A percentile compares a stretch with the other conserved stretches of the same genome.
Conservation (phyloP, 2,888 invertebrate genomes). For the Andrena marginata region DNA sequence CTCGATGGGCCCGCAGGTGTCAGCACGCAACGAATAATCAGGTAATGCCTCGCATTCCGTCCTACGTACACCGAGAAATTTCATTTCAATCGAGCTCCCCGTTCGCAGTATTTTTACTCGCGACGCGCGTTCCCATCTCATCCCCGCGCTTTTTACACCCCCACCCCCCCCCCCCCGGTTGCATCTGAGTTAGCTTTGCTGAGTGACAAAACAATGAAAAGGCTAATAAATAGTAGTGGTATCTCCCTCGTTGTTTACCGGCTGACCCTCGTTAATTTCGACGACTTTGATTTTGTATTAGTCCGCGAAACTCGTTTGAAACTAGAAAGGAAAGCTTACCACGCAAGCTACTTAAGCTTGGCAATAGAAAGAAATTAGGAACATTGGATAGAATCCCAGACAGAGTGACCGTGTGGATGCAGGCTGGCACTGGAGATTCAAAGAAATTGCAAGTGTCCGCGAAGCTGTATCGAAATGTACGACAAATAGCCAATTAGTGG, state of each 20-base stretch:
- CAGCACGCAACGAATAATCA: conserved; percentile 76
- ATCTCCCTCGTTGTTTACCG: not conserved
- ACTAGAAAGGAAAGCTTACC: not conserved
- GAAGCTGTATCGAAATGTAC: not conserved
- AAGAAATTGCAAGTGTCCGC: not conserved
- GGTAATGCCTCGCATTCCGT: conserved; percentile 64
- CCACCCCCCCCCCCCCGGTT: not conserved
- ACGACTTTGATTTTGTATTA: conserved; percentile 17
- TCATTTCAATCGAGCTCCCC: not conserved
- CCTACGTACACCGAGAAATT: not conserved
- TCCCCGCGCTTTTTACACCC: not conserved
- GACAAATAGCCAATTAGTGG: not conserved
- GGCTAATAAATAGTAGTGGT: not conserved
- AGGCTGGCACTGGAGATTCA: not conserved
- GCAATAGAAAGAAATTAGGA: not conserved
- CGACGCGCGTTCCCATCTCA: not conserved
- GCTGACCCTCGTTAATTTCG: not conserved
- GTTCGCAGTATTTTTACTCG: not conserved
- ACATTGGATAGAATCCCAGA: no score
- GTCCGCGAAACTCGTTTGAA: not conserved
- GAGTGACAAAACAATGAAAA: not conserved
- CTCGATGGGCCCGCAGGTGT: conserved; percentile 77
- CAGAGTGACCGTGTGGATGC: not conserved
- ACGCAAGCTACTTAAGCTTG: not conserved
- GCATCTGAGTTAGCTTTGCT: not conserved